Evolutionary conservation across 2,113 vertebrate genomes (phyloP).

Genomic region (Meriones unguiculatus): DNA sequence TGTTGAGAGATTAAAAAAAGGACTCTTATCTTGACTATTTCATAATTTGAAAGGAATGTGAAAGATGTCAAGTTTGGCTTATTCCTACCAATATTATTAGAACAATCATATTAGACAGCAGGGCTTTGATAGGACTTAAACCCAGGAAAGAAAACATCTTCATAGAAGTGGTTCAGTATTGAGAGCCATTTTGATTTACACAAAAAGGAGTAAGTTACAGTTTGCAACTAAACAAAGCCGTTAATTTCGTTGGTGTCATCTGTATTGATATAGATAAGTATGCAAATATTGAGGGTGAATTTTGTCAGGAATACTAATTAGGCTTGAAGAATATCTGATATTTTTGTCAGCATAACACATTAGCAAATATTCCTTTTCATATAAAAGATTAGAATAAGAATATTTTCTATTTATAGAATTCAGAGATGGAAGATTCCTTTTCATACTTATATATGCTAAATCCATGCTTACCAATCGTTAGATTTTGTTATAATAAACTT

Average conservation of each 20-base stretch:
- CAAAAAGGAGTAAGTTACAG: conserved; percentile 58
- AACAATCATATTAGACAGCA: conserved; percentile 81
- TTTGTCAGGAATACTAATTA: conserved; percentile 71
- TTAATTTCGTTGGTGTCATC: conserved; percentile 73
- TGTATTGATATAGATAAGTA: conserved; percentile 10
- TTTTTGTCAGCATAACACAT: conserved; percentile 60
- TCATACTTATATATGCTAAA: neutral
- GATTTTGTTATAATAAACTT: conserved; percentile 59
- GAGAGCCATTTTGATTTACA: conserved; percentile 80
- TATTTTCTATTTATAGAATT: conserved; percentile 50
- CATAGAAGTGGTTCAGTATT: conserved; percentile 83
- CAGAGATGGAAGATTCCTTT: conserved; percentile 59
- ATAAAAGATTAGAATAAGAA: conserved; percentile 32
- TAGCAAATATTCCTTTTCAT: conserved; percentile 65
- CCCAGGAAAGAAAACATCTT: conserved; percentile 70
- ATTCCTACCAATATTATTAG: conserved; percentile 83
- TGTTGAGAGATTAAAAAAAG: conserved; percentile 80
- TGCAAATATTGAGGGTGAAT: conserved; percentile 67
- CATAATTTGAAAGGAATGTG: conserved; percentile 83
- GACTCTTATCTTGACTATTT: conserved; percentile 79
- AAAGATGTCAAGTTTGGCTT: conserved; percentile 82
- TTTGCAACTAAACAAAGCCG: conserved; percentile 80
- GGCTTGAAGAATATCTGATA: conserved; percentile 56
- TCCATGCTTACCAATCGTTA: conserved; percentile 51
- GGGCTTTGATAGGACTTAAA: conserved; percentile 85